Percentiles rank a stretch among this genome's conserved stretches.
Evolutionary conservation across 2,797 vertebrate species (phyloP).

Genomic region (Hirundo rustica): DNA sequence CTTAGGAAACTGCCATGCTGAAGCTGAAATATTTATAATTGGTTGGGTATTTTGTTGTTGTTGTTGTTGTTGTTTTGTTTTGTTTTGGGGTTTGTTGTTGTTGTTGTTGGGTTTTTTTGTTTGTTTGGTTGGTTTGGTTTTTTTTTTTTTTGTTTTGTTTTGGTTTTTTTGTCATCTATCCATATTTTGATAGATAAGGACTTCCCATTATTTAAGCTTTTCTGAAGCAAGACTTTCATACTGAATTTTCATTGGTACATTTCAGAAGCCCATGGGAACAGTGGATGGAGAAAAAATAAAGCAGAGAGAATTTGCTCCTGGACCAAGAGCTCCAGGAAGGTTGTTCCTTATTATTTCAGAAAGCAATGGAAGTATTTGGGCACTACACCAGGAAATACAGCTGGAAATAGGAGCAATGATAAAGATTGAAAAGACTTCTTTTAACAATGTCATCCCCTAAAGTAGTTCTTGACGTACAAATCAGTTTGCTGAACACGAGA

Average conservation of each 20-base stretch:
- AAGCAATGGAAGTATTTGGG: not conserved
- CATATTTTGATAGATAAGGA: not conserved
- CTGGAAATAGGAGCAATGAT: not conserved
- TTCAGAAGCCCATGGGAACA: not conserved
- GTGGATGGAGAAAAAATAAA: not conserved
- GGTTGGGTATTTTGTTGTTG: not conserved
- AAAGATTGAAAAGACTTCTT: not conserved
- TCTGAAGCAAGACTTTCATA: not conserved
- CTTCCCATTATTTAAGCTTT: not conserved
- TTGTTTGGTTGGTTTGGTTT: not conserved
- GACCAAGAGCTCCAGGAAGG: not conserved
- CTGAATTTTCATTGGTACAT: not conserved
- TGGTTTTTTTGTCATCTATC: not conserved
- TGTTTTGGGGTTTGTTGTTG: not conserved
- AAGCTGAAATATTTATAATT: not conserved
- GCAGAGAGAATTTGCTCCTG: not conserved
- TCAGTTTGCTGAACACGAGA: not conserved
- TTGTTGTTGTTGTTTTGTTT: rapidly evolving
- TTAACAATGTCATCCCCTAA: not conserved
- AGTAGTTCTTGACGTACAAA: not conserved
- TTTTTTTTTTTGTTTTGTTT: too few relatives aligned
- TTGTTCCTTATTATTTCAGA: not conserved
- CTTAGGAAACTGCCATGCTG: not conserved
- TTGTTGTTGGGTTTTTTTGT: rapidly evolving
- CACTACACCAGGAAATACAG: not conserved